Evolutionary conservation across 2,888 invertebrate species (phyloP).

Genomic region (Galerucella pusilla): DNA sequence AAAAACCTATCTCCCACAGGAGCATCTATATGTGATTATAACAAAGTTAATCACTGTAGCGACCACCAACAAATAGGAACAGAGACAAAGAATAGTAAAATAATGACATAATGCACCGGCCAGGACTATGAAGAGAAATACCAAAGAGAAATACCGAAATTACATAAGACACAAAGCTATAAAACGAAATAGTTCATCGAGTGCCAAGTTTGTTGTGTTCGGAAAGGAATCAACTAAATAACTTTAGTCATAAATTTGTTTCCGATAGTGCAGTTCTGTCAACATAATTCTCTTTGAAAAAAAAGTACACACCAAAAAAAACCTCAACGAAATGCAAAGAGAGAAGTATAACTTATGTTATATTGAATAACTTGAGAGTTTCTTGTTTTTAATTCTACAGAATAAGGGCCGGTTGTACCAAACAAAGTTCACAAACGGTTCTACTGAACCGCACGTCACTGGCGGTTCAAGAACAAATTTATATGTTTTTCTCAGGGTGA

Average conservation of each 20-base stretch:
- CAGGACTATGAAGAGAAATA: conserved; percentile 18
- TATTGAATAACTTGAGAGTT: too few relatives aligned
- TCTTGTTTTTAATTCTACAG: too few relatives aligned
- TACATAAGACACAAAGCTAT: conserved; percentile 29
- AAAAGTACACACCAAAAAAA: too few relatives aligned
- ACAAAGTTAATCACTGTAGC: background rate
- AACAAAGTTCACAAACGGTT: too few relatives aligned
- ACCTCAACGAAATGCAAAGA: too few relatives aligned
- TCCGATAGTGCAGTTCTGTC: background rate
- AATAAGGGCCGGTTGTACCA: too few relatives aligned
- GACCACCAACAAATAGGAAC: conserved; percentile 25
- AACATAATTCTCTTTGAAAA: background rate
- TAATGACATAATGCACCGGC: conserved; percentile 24
- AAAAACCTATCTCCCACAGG: background rate
- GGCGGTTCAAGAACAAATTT: too few relatives aligned
- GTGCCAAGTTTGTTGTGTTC: conserved; percentile 24
- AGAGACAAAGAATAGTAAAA: conserved; percentile 21
- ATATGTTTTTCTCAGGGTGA: too few relatives aligned
- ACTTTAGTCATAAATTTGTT: background rate
- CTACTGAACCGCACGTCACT: too few relatives aligned
- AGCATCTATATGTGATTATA: background rate
- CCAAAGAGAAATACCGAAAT: conserved; percentile 22
- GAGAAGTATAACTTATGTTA: too few relatives aligned
- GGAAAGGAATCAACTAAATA: background rate
- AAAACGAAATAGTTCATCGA: conserved; percentile 26